Evolutionary conservation across 30 jellyfish, hydroid and myxozoan species (phyloP).

Genomic region (Pelagia noctiluca): DNA sequence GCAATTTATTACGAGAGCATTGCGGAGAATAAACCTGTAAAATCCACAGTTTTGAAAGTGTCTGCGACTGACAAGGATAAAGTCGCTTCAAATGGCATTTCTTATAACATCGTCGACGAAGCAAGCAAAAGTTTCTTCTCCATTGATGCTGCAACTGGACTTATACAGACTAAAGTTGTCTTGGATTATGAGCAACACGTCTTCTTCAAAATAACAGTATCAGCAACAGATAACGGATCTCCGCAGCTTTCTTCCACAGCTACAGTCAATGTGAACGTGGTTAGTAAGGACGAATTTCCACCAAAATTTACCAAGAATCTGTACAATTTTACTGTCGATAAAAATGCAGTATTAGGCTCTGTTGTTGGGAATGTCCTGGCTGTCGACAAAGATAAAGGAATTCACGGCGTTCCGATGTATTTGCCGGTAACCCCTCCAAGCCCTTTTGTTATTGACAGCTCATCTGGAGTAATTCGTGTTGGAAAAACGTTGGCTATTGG

Average conservation of each 20-base stretch:
- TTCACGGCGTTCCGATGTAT: conserved; percentile 41
- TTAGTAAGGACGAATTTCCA: conserved; percentile 81
- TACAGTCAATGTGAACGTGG: conserved; percentile 49
- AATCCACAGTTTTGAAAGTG: conserved; percentile 36
- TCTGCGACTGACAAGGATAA: conserved; percentile 66
- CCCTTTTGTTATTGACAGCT: conserved; percentile 21
- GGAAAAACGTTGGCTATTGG: conserved; percentile 44
- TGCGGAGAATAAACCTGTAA: conserved; percentile 56
- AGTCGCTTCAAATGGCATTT: conserved; percentile 13
- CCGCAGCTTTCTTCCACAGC: conserved; percentile 44
- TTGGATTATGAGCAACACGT: conserved; percentile 75
- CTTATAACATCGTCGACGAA: conserved; percentile 24
- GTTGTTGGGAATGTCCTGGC: conserved; percentile 79
- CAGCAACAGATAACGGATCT: conserved; percentile 80
- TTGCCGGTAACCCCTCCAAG: conserved; percentile 26
- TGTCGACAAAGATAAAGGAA: conserved; percentile 78
- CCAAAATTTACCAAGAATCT: conserved; percentile 71
- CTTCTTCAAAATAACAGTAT: conserved; percentile 44
- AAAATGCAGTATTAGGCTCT: conserved; percentile 37
- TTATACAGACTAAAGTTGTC: conserved; percentile 53
- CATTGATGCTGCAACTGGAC: conserved; percentile 47
- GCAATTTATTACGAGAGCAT: conserved; percentile 41
- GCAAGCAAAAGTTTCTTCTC: conserved; percentile 41
- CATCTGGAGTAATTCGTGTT: conserved; percentile 58
- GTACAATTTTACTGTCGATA: conserved; percentile 61